Conservation (phyloP, 2,113 vertebrate genomes). For the Antennarius striatus region DNA sequence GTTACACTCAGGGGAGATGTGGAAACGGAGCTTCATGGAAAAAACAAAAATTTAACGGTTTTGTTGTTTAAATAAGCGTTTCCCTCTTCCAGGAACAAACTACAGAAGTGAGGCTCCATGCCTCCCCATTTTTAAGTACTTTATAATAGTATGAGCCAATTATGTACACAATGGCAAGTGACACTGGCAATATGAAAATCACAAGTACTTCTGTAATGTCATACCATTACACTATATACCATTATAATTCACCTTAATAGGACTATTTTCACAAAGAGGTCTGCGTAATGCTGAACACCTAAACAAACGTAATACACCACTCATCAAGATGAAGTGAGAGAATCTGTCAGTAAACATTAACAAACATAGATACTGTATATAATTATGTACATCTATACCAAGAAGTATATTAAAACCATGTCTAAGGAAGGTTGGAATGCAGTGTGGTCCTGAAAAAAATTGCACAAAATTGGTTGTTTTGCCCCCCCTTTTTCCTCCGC, state of each 20-base stretch:
- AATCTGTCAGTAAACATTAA: conserved; percentile 79
- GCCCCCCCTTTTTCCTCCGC: conserved; percentile 1
- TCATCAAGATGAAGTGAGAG: conserved; percentile 74
- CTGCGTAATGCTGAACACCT: conserved; percentile 73
- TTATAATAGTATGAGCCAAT: conserved; percentile 75
- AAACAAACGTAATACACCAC: conserved; percentile 76
- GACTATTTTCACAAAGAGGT: conserved; percentile 79
- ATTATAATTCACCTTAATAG: conserved; percentile 78
- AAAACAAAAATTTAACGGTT: conserved; percentile 48
- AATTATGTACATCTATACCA: conserved; percentile 80
- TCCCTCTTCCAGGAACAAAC: conserved; percentile 53
- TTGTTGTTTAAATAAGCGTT: conserved; percentile 39
- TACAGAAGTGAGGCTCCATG: conserved; percentile 38
- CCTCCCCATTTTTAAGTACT: conserved; percentile 63
- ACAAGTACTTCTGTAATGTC: conserved; percentile 77
- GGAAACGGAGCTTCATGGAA: conserved; percentile 12
- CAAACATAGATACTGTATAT: conserved; percentile 82
- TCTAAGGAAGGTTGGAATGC: conserved; percentile 77
- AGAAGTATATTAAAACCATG: conserved; percentile 79
- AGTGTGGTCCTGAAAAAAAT: conserved; percentile 73
- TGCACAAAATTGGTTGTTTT: conserved; percentile 63
- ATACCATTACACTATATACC: conserved; percentile 76
- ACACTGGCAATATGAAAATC: conserved; percentile 72
- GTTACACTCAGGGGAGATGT: conserved; percentile 47
- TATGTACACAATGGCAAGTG: conserved; percentile 76